Conservation (phyloP, 2,797 vertebrate genomes). For the Emydoidea blandingii region DNA sequence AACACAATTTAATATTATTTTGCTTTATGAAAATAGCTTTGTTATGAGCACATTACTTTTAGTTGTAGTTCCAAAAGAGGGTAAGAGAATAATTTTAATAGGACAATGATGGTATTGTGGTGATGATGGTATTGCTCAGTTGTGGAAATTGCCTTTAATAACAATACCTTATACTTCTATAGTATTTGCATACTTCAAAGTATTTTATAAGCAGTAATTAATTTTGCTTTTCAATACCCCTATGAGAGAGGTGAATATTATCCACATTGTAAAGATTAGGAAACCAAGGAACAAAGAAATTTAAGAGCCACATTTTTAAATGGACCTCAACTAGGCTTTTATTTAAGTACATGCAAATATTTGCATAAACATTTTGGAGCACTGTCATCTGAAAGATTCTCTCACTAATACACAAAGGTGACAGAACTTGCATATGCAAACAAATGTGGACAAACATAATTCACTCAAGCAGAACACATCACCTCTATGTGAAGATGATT, state of each 20-base stretch:
- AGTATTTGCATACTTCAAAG: background rate
- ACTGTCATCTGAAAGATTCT: background rate
- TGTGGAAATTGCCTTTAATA: background rate
- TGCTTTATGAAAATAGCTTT: background rate
- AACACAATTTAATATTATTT: background rate
- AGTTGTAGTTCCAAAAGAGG: background rate
- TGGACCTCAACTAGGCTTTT: background rate
- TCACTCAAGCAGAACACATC: background rate
- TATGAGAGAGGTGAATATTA: background rate
- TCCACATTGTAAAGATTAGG: background rate
- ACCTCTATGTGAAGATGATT: accelerated
- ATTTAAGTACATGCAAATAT: background rate
- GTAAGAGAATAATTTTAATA: too few relatives aligned
- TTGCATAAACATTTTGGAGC: background rate
- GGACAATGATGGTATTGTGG: background rate
- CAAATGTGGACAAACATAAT: background rate
- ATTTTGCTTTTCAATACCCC: background rate
- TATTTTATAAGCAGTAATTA: background rate
- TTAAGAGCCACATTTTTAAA: accelerated
- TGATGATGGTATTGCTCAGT: background rate
- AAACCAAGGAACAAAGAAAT: background rate
- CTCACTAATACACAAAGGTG: background rate
- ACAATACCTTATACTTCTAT: background rate
- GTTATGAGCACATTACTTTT: background rate
- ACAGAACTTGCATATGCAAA: accelerated